These are phyloP conservation scores for Acrocephalus arundinaceus DNA, from an alignment of 2,113 vertebrate species.

Conservation along the genomic window DNA sequence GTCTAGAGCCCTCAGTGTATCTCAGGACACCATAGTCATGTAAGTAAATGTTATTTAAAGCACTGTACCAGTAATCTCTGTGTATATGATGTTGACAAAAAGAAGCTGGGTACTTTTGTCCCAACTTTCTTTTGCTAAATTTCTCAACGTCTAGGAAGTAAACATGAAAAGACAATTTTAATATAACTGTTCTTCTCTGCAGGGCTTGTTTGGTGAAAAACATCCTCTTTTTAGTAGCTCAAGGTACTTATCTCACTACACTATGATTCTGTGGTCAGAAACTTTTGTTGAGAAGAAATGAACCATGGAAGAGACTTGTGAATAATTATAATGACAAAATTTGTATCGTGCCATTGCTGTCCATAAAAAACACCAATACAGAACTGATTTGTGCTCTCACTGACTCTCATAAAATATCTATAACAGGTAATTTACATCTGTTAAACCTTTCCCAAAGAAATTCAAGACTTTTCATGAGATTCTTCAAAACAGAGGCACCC, in stretches of 20 bases:
- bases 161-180: not conserved
- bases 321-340: not conserved
- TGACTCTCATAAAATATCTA: not conserved
- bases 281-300: not conserved
- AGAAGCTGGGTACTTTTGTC: not conserved
- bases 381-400: not conserved
- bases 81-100: not conserved
- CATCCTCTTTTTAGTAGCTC: not conserved
- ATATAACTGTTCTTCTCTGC: not conserved
- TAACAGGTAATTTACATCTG: not conserved
- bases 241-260: not conserved
- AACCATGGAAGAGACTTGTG: not conserved
- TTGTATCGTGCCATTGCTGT: not conserved
- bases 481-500: not conserved
- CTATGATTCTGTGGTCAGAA: not conserved
- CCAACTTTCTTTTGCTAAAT: not conserved
- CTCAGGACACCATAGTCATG: not conserved
- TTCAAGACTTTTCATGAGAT: not conserved
- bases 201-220: not conserved
- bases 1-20: not conserved
- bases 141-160: not conserved
- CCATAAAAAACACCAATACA: not conserved
- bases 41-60: not conserved
- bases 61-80: not conserved
- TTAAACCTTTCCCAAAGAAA: not conserved